Base-by-base conservation (phyloP, 2,888 invertebrate genomes). In the Leptothorax acervorum region DNA sequence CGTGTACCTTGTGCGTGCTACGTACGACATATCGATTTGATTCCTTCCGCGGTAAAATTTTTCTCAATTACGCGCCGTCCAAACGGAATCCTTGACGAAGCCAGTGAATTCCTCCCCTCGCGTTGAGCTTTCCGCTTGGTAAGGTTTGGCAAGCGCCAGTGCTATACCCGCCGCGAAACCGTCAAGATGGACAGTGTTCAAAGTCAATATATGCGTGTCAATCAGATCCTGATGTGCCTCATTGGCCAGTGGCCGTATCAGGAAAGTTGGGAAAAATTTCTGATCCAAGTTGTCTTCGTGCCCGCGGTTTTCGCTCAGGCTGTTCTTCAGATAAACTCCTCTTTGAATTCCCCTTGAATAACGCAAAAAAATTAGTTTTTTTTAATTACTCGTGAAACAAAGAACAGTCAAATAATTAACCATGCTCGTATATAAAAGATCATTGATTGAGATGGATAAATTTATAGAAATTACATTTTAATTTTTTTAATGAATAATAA, bases 181-280 rank as follows among this genome's bases (percentile, higher is more conserved):
- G 73, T 45, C 23, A 53, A 15, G n/a, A 90, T 90, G 88, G 85
- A 90, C 1, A 74, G 23, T 42, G 28, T 53, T 35, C 89, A 88
- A 51, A 79, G 78, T 39, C 73, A 86, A 15, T 88, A 86, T 23
- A 60, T 90, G 42, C 68, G 82, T 63, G 15, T 84, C 9, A 87
- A 87, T 63, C 89, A 87, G 23, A 78, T 76, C 35, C 39, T 87
- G 12, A 71, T 91, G 35, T 81, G n/a, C 3, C n/a, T 81, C 0
- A 85, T 92, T 28, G 92, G 92, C 0, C 85, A 88, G 23, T 92
- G 92, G 92, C 92, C 92, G 6, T 85, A 89, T 85, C 92, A 92
- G 53, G 74, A 82, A 18, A 31, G 15, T 5, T 2, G 88, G 51
- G 84, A 87, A 12, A 92, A 87, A 63, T 74, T 86, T 75, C 51